phyloP scores from a whole-genome alignment of 1,140 invertebrate genomes.

The Pachypeltis micranthus region DNA sequence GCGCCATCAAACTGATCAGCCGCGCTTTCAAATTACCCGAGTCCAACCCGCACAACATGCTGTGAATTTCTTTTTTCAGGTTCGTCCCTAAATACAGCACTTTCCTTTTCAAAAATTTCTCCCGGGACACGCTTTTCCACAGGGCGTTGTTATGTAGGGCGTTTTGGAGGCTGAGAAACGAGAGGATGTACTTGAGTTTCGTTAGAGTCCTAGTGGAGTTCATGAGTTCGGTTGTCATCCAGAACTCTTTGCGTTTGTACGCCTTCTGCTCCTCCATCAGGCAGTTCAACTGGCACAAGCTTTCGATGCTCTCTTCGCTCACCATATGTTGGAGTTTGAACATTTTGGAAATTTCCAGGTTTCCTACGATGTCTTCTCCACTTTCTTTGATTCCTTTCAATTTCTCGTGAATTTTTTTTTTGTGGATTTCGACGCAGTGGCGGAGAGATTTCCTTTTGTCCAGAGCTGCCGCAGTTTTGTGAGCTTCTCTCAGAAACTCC shows the following conservation, averaged over 20 bases:
- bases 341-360: neutral
- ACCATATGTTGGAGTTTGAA: neutral
- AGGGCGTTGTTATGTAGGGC: neutral
- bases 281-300: neutral
- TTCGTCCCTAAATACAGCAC: neutral
- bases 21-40: neutral
- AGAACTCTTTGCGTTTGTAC: neutral
- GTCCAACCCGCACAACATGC: neutral
- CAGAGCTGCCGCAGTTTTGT: neutral
- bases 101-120: neutral
- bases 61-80: slow-evolving; percentile 1
- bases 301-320: neutral
- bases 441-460: neutral
- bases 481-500: neutral
- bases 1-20: neutral
- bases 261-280: neutral
- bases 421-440: neutral
- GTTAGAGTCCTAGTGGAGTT: neutral
- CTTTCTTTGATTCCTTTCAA: neutral
- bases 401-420: neutral
- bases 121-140: neutral
- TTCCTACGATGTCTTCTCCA: neutral
- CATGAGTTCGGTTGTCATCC: neutral
- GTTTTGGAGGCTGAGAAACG: neutral
- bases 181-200: neutral